Conservation (phyloP, 2,113 vertebrate species). For the Gadus macrocephalus region DNA sequence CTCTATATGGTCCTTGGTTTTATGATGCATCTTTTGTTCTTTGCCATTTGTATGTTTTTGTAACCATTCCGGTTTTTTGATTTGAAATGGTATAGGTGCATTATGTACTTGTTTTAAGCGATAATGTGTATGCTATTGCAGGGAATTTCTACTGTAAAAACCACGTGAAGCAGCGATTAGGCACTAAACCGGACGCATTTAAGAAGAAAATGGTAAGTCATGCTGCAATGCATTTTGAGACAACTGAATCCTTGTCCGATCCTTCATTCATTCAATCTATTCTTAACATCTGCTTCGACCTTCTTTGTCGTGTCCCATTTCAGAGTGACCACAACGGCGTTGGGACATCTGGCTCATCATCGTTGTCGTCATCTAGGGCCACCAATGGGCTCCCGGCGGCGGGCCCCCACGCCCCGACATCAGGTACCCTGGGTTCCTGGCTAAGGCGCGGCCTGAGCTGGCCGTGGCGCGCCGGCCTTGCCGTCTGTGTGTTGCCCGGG, state of each 20-base stretch:
- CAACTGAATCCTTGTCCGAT: too few species aligned
- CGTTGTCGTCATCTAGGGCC: constrained; percentile 35
- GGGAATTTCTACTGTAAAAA: constrained; percentile 95
- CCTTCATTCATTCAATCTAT: too few species aligned
- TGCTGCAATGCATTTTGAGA: neutral
- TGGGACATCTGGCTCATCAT: neutral
- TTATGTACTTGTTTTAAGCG: too few species aligned
- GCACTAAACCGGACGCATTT: constrained; percentile 55
- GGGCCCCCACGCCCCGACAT: constrained; percentile 69
- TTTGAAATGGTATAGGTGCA: neutral
- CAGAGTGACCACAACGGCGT: constrained; percentile 42
- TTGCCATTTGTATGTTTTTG: too few species aligned
- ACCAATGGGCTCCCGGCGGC: constrained; percentile 54
- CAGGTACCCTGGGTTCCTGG: constrained; percentile 93
- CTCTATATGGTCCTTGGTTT: too few species aligned
- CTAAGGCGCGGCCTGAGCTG: constrained; percentile 79
- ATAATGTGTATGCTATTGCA: constrained; percentile 52
- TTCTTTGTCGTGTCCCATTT: neutral
- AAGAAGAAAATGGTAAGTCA: constrained; percentile 57
- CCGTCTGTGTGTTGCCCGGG: constrained; percentile 75
- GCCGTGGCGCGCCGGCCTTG: constrained; percentile 76
- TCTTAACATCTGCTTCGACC: neutral
- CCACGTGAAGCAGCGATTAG: constrained; percentile 78
- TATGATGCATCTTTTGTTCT: too few species aligned
- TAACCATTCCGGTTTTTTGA: neutral